Percentiles rank a stretch among this genome's conserved stretches.
These are phyloP conservation scores for Pampusana beccarii DNA, from an alignment of 2,113 vertebrate genomes.

Conservation along the genomic window DNA sequence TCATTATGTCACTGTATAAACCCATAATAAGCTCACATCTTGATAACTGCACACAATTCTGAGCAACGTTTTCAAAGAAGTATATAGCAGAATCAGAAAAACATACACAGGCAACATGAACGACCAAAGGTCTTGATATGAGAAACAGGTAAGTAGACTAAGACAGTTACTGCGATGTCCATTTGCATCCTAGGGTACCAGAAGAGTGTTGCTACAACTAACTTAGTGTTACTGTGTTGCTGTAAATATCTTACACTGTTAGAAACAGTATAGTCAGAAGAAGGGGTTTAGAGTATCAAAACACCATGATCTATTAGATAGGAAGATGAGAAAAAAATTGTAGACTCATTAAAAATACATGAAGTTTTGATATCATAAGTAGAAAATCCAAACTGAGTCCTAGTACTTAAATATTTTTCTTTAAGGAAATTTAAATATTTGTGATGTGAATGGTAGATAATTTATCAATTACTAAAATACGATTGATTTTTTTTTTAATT, in stretches of 20 bases:
- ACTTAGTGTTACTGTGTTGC: neutral
- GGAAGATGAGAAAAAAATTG: neutral
- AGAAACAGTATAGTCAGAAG: neutral
- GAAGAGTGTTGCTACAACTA: neutral
- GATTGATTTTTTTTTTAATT: neutral
- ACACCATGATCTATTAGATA: neutral
- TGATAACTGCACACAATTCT: neutral
- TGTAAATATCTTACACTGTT: neutral
- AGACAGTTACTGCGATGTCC: neutral
- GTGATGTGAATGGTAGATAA: neutral
- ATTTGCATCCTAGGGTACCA: neutral
- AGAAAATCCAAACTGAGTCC: neutral
- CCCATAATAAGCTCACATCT: neutral
- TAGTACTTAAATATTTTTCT: neutral
- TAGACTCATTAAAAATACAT: neutral
- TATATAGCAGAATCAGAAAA: neutral
- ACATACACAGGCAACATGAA: neutral
- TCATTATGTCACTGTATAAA: neutral
- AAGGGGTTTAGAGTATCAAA: neutral
- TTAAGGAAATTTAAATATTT: neutral
- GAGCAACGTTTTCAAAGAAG: neutral
- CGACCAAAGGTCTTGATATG: fast-evolving
- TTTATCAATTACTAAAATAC: neutral
- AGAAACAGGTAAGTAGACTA: neutral
- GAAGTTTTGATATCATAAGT: neutral